A percentile compares a stretch with the other conserved stretches of the same genome.
Evolutionary conservation across 2,797 vertebrate genomes (phyloP).

Genomic region (Lycodopsis pacificus): DNA sequence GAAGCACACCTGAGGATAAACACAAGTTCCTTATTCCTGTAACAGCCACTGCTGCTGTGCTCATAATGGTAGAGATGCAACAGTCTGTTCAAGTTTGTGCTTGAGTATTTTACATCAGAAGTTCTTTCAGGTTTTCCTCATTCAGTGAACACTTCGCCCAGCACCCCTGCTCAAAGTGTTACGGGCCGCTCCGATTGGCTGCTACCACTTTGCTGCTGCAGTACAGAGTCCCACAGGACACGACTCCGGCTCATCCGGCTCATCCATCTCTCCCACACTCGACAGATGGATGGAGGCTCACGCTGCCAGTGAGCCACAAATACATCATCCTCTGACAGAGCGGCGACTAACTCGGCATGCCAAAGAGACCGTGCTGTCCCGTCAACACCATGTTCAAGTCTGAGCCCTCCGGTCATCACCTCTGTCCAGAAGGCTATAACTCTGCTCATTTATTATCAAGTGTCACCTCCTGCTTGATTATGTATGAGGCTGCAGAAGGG

Average conservation of each 20-base stretch:
- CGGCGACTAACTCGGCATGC: conserved; percentile 37
- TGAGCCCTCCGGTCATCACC: conserved; percentile 17
- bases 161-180: not conserved
- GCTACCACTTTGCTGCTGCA: not conserved
- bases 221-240: conserved; percentile 31
- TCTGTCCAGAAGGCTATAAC: conserved; percentile 34
- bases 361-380: conserved; percentile 38
- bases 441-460: conserved; percentile 46
- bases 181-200: not conserved
- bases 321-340: conserved; percentile 45
- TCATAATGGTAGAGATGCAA: not conserved
- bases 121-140: not conserved
- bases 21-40: not conserved
- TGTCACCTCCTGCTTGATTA: conserved; percentile 45
- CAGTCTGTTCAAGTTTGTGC: not conserved
- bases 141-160: not conserved
- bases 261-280: conserved; percentile 55
- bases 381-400: conserved; percentile 28
- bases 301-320: conserved; percentile 37
- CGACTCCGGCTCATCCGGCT: conserved; percentile 20
- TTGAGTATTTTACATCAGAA: not conserved
- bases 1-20: conserved; percentile 91
- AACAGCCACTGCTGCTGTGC: not conserved
- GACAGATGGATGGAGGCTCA: conserved; percentile 54
- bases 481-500: conserved; percentile 46